phyloP scores from a whole-genome alignment of 2,888 invertebrate species.

The Ormia ochracea region DNA sequence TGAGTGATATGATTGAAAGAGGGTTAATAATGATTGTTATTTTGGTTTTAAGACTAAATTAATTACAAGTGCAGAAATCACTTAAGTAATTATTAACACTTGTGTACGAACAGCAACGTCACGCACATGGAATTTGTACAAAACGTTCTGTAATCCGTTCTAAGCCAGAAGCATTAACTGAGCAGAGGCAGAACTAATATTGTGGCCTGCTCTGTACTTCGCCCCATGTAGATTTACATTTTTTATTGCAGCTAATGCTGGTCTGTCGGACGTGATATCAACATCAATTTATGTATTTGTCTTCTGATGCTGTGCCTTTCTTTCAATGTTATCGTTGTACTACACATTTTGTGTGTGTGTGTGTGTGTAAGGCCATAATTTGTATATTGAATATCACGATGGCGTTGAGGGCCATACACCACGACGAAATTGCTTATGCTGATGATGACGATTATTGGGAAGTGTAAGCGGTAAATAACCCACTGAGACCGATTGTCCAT shows the following conservation, averaged over 20 bases:
- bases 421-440: not conserved
- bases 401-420: not conserved
- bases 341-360: constrained; percentile 41
- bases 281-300: constrained; percentile 57
- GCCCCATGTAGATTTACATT: constrained; percentile 2
- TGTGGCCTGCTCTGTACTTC: not conserved
- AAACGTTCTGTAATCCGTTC: not conserved
- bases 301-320: constrained; percentile 8
- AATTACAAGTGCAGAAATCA: not conserved
- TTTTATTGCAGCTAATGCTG: not conserved
- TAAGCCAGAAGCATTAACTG: not conserved
- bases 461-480: constrained; percentile 59
- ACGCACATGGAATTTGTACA: not conserved
- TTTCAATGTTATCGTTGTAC: constrained; percentile 15
- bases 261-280: constrained; percentile 28
- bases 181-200: not conserved
- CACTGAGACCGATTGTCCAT: constrained; percentile 58
- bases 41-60: not conserved
- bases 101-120: not conserved
- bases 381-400: constrained; percentile 53
- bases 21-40: not conserved
- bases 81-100: not conserved
- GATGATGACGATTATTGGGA: constrained; percentile 27
- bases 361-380: constrained; percentile 46
- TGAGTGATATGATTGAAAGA: not conserved